These are phyloP conservation scores for Cerastis leucographa DNA, from an alignment of 2,888 invertebrate genomes.

Conservation along the genomic window DNA sequence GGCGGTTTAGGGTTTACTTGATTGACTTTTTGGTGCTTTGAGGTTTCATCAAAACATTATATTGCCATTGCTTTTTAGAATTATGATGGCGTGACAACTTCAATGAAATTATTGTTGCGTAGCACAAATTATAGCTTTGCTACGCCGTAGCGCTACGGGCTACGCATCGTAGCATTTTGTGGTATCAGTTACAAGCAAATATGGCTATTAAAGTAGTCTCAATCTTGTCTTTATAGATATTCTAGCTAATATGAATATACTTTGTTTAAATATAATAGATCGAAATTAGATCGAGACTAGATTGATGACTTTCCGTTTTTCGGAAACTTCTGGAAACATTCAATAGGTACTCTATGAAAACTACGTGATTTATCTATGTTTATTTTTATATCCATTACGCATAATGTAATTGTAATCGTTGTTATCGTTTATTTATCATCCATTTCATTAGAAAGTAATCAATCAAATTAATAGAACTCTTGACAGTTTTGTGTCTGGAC, in stretches of 20 bases:
- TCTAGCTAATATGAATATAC: neutral
- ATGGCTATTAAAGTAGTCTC: neutral
- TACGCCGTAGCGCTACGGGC: slow-evolving; percentile 21
- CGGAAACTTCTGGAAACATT: neutral
- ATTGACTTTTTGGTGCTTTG: neutral
- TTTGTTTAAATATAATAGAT: neutral
- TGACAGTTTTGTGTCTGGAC: slow-evolving; percentile 18
- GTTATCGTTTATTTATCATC: slow-evolving; percentile 4
- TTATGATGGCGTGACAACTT: neutral
- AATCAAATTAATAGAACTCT: slow-evolving; percentile 38
- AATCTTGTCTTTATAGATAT: too few species aligned
- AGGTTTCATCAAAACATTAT: neutral
- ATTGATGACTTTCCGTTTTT: neutral
- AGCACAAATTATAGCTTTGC: neutral
- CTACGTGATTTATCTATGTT: neutral
- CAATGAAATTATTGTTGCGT: neutral
- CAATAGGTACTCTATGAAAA: neutral
- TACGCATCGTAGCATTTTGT: neutral
- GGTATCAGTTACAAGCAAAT: neutral
- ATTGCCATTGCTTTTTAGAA: neutral
- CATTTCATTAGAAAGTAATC: slow-evolving; percentile 43
- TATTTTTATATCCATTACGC: slow-evolving; percentile 3
- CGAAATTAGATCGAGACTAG: neutral
- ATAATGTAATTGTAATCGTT: slow-evolving; percentile 2
- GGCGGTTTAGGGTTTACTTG: neutral